Evolutionary conservation across 2,797 vertebrate genomes (phyloP).

Genomic region (Carduelis carduelis): DNA sequence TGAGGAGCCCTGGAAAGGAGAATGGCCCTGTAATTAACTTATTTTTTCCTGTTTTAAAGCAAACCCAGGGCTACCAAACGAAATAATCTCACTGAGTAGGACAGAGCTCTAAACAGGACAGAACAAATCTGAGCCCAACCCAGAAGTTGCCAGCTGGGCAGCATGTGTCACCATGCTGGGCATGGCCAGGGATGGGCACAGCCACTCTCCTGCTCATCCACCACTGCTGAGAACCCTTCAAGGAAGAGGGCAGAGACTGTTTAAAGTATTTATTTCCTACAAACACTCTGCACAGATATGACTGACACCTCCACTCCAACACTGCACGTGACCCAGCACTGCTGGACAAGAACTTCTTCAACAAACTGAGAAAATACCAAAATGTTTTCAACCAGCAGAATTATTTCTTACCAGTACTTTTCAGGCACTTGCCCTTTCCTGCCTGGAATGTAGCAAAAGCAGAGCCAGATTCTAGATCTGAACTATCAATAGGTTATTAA

Average conservation of each 20-base stretch:
- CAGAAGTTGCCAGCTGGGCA: not conserved
- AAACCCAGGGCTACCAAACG: not conserved
- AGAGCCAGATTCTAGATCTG: not conserved
- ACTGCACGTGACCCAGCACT: accelerated
- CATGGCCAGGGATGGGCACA: not conserved
- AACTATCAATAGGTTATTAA: not conserved
- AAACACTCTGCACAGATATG: not conserved
- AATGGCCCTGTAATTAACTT: not conserved
- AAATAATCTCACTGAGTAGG: not conserved
- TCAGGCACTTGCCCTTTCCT: not conserved
- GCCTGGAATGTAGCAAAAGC: not conserved
- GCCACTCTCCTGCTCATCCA: not conserved
- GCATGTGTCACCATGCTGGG: accelerated
- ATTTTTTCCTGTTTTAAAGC: not conserved
- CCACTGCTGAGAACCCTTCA: not conserved
- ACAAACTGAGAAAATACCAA: not conserved
- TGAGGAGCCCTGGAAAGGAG: not conserved
- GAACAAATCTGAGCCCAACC: not conserved
- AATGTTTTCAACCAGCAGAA: not conserved
- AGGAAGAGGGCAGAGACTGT: not conserved
- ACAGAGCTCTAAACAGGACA: not conserved
- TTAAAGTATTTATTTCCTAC: not conserved
- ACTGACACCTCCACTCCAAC: not conserved
- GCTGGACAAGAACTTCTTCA: not conserved
- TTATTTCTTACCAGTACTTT: not conserved